phyloP scores from a whole-genome alignment of 2,797 vertebrate species.

The Cyprinodon diabolis region DNA sequence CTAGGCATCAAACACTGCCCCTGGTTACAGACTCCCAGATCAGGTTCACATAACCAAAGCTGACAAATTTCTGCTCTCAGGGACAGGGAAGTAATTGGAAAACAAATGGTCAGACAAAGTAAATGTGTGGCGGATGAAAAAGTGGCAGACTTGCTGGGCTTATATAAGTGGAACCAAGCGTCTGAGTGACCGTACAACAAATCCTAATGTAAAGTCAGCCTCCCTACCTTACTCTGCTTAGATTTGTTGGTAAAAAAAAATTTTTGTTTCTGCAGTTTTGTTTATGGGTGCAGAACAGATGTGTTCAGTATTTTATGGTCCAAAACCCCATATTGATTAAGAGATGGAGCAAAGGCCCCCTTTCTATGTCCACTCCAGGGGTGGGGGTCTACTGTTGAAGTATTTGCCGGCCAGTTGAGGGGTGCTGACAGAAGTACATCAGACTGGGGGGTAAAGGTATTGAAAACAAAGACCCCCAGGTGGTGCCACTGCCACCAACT shows the following conservation, averaged over 20 bases:
- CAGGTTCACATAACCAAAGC: slow-evolving; percentile 67
- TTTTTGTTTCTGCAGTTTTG: slow-evolving; percentile 1
- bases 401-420: too few relatives aligned
- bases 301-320: too few relatives aligned
- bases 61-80: slow-evolving; percentile 73
- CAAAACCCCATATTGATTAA: too few relatives aligned
- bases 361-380: too few relatives aligned
- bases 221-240: slow-evolving; percentile 35
- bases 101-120: slow-evolving; percentile 79
- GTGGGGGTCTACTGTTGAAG: too few relatives aligned
- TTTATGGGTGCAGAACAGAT: not conserved
- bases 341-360: too few relatives aligned
- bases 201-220: slow-evolving; percentile 31
- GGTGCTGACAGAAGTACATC: too few relatives aligned
- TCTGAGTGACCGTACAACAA: slow-evolving; percentile 55
- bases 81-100: slow-evolving; percentile 73
- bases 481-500: not conserved
- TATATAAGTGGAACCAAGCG: slow-evolving; percentile 24
- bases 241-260: slow-evolving; percentile 29
- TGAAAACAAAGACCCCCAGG: too few relatives aligned
- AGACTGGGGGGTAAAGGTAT: too few relatives aligned
- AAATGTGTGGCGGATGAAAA: slow-evolving; percentile 66
- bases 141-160: slow-evolving; percentile 36
- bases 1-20: slow-evolving; percentile 63
- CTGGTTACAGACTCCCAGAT: slow-evolving; percentile 64